These are phyloP conservation scores for Sebastes flavidus DNA, from an alignment of 2,797 vertebrate species.

Conservation along the genomic window DNA sequence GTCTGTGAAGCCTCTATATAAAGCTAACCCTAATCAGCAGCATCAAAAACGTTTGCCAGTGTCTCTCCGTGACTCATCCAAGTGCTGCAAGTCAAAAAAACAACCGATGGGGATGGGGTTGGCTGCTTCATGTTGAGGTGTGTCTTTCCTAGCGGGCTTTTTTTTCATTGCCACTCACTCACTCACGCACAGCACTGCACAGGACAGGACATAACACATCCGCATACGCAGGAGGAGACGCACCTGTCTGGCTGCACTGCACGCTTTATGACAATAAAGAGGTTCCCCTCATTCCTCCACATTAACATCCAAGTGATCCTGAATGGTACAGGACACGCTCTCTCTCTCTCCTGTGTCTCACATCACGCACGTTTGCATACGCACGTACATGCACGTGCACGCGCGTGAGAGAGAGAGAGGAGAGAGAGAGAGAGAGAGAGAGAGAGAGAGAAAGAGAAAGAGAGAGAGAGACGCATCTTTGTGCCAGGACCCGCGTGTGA, in stretches of 20 bases:
- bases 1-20: neutral
- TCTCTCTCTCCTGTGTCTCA: neutral
- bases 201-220: neutral
- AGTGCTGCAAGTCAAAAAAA: constrained; percentile 52
- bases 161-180: neutral
- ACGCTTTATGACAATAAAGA: neutral
- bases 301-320: constrained; percentile 2
- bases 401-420: neutral
- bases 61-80: constrained; percentile 57
- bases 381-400: constrained; percentile 21
- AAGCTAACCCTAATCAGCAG: neutral
- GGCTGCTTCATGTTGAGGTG: constrained; percentile 61
- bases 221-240: neutral
- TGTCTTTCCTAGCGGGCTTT: constrained; percentile 39
- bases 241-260: neutral
- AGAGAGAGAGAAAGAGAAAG: neutral
- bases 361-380: constrained; percentile 20
- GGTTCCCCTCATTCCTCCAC: constrained; percentile 27
- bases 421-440: neutral
- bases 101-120: constrained; percentile 7
- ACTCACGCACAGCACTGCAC: neutral
- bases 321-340: neutral
- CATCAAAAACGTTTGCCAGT: constrained; percentile 43
- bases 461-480: neutral
- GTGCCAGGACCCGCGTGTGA: constrained; percentile 42